These are phyloP conservation scores for Sphaeridia pumilis DNA, from an alignment of 2,888 invertebrate genomes.

Conservation along the genomic window DNA sequence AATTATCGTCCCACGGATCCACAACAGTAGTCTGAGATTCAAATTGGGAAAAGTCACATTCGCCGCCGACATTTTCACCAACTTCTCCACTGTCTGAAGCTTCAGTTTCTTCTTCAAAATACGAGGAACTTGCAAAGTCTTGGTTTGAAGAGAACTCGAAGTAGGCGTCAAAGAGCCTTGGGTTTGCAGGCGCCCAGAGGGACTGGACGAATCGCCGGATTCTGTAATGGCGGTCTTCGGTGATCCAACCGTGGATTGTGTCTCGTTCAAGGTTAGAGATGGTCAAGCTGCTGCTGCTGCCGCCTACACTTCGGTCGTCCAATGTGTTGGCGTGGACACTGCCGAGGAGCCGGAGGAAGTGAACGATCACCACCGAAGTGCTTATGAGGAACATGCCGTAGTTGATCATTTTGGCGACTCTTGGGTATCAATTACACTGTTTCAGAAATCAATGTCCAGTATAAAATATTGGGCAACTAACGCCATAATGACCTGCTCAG, in stretches of 20 bases:
- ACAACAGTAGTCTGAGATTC: neutral
- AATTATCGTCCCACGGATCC: neutral
- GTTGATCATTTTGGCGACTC: conserved; percentile 17
- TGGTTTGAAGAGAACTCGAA: neutral
- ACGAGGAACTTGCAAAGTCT: neutral
- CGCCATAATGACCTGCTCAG: too few relatives aligned
- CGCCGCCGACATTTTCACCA: neutral
- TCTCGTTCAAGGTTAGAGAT: conserved; percentile 3
- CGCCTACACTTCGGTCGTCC: neutral
- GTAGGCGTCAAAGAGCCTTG: neutral
- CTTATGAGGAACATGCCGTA: conserved; percentile 30
- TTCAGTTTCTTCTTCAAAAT: neutral
- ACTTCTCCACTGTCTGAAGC: neutral
- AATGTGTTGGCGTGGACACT: neutral
- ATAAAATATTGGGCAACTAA: too few relatives aligned
- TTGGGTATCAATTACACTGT: neutral
- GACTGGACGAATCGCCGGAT: conserved; percentile 3
- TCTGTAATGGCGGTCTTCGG: neutral
- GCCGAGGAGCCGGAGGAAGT: conserved; percentile 22
- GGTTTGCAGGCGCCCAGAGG: neutral
- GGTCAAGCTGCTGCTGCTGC: neutral
- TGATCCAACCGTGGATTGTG: neutral
- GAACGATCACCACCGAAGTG: conserved; percentile 26
- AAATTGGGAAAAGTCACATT: neutral
- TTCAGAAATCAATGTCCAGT: neutral